Percentiles rank a stretch among this genome's conserved stretches.
Conservation (phyloP, 2,797 vertebrate genomes). For the Gymnothorax reevesii region DNA sequence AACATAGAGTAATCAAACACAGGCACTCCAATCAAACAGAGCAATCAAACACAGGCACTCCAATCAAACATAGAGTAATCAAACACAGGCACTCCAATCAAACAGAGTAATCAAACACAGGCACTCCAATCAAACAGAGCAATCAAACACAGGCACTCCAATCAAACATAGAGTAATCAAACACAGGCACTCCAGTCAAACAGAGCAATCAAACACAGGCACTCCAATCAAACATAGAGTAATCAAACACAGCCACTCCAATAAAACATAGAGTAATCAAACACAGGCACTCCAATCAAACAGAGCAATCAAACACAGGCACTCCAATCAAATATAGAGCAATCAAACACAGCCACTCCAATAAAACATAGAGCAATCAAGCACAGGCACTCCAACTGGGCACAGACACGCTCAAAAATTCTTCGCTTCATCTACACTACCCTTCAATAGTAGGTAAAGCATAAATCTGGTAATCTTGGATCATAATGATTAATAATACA, state of each 20-base stretch:
- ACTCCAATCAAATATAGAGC: constrained; percentile 62
- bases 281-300: neutral
- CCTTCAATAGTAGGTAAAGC: neutral
- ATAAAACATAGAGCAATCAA: neutral
- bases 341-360: constrained; percentile 48
- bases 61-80: neutral
- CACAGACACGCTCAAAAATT: neutral
- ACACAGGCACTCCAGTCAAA: neutral
- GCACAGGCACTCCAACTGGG: neutral
- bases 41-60: neutral
- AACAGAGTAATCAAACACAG: constrained; percentile 70
- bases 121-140: neutral
- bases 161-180: constrained; percentile 69
- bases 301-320: neutral
- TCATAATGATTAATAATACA: neutral
- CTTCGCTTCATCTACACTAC: neutral
- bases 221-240: neutral
- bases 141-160: neutral
- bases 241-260: neutral
- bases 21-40: neutral
- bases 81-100: neutral
- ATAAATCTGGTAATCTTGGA: neutral
- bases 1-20: constrained; percentile 69
- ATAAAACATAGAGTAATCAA: constrained; percentile 70
- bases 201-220: neutral